A percentile compares a stretch with the other conserved stretches of the same genome.
These are phyloP conservation scores for Ormyrus thymus DNA, from an alignment of 2,888 invertebrate genomes.

Conservation along the genomic window DNA sequence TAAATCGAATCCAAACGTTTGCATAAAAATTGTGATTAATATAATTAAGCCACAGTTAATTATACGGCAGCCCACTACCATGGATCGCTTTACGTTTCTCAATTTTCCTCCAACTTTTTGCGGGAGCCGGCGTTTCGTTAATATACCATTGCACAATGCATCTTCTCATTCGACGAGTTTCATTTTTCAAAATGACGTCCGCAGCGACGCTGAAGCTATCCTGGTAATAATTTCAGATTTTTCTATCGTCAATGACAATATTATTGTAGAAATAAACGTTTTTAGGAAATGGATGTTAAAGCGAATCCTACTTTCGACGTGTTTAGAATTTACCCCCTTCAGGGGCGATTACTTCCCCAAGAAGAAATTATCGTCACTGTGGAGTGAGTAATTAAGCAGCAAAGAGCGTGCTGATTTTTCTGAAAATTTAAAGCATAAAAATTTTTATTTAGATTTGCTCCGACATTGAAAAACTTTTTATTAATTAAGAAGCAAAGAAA, in stretches of 20 bases:
- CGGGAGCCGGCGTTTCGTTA: constrained; percentile 69
- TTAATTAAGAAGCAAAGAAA: neutral
- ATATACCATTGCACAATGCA: constrained; percentile 72
- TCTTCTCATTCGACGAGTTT: constrained; percentile 73
- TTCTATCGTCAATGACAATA: constrained; percentile 63
- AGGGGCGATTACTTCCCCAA: constrained; percentile 69
- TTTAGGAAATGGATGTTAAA: constrained; percentile 58
- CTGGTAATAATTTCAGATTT: constrained; percentile 13
- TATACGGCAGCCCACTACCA: constrained; percentile 70
- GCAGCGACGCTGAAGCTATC: neutral
- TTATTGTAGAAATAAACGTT: neutral
- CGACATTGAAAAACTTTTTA: constrained; percentile 48
- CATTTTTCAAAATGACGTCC: constrained; percentile 61
- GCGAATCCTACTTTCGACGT: constrained; percentile 60
- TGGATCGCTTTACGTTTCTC: constrained; percentile 72
- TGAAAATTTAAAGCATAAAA: neutral
- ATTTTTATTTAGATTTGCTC: constrained; percentile 59
- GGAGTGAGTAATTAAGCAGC: constrained; percentile 59
- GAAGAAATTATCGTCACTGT: constrained; percentile 67
- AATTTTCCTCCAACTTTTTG: constrained; percentile 73
- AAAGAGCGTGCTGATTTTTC: no score
- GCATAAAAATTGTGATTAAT: constrained; percentile 59
- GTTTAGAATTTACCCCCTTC: constrained; percentile 64
- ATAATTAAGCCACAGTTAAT: constrained; percentile 71
- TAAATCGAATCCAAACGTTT: constrained; percentile 63